These are phyloP conservation scores for Leuciscus waleckii DNA, from an alignment of 2,797 vertebrate species.

Conservation along the genomic window DNA sequence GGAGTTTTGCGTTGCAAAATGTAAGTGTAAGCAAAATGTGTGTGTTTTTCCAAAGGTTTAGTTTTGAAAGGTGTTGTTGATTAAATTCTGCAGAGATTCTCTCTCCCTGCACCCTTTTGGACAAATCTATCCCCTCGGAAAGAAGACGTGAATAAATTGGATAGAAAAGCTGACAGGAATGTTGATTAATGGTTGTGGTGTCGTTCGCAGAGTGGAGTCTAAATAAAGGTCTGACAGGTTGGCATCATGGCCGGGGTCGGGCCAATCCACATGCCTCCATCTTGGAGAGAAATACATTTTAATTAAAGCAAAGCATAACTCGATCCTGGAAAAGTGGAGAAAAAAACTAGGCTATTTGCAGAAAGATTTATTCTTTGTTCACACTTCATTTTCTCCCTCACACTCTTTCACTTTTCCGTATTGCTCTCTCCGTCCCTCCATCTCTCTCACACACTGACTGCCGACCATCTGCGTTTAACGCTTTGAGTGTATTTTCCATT, in stretches of 20 bases:
- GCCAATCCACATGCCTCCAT: slow-evolving; percentile 9
- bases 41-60: not conserved
- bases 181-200: slow-evolving; percentile 74
- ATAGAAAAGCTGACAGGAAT: slow-evolving; percentile 70
- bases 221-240: slow-evolving; percentile 72
- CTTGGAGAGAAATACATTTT: slow-evolving; percentile 39
- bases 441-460: slow-evolving; percentile 50
- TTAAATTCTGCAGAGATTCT: slow-evolving; percentile 36
- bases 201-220: slow-evolving; percentile 72
- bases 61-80: slow-evolving; percentile 41
- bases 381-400: slow-evolving; percentile 48
- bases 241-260: slow-evolving; percentile 62
- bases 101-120: not conserved
- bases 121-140: slow-evolving; percentile 16
- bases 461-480: not conserved
- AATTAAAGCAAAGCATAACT: slow-evolving; percentile 41
- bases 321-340: slow-evolving; percentile 39
- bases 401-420: not conserved
- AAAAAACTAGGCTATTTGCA: slow-evolving; percentile 33
- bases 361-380: slow-evolving; percentile 49
- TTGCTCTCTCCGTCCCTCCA: slow-evolving; percentile 65
- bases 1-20: not conserved
- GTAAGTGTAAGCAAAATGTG: too few relatives aligned
- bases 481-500: not conserved
- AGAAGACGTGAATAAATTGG: slow-evolving; percentile 21